Evolutionary conservation across 2,888 invertebrate genomes (phyloP).

Genomic region (Ecliptopera silaceata): DNA sequence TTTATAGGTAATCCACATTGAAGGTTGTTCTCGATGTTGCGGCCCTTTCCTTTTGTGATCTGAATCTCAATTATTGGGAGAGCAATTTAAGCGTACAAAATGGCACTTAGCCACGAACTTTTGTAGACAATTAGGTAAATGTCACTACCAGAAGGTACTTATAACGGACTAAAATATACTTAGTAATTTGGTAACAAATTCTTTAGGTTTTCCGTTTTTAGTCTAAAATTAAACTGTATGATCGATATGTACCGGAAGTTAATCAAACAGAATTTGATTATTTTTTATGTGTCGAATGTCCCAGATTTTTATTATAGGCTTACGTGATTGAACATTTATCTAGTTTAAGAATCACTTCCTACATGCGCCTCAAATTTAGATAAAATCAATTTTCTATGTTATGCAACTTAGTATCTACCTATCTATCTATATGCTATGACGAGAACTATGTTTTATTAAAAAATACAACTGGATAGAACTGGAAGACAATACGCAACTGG

Average conservation of each 20-base stretch:
- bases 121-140: too few species aligned
- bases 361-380: conserved; percentile 25
- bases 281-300: conserved; percentile 29
- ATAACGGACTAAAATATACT: too few species aligned
- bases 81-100: conserved; percentile 23
- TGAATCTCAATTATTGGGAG: conserved; percentile 45
- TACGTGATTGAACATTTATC: conserved; percentile 35
- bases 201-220: not conserved
- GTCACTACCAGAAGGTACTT: too few species aligned
- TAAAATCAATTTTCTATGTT: conserved; percentile 23
- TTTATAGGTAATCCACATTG: conserved; percentile 53
- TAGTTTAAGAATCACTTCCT: conserved; percentile 26
- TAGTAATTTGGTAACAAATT: conserved; percentile 14
- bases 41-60: conserved; percentile 57
- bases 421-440: too few species aligned
- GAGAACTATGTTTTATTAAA: too few species aligned
- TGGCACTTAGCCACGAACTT: conserved; percentile 22
- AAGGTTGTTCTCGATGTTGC: conserved; percentile 50
- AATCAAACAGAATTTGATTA: conserved; percentile 18
- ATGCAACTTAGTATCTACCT: conserved; percentile 21
- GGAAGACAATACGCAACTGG: not conserved
- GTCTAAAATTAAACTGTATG: not conserved
- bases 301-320: conserved; percentile 32
- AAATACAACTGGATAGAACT: not conserved
- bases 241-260: conserved; percentile 24